These are phyloP conservation scores for Perca schrenkii DNA, from an alignment of 2,113 vertebrate species.

Conservation along the genomic window DNA sequence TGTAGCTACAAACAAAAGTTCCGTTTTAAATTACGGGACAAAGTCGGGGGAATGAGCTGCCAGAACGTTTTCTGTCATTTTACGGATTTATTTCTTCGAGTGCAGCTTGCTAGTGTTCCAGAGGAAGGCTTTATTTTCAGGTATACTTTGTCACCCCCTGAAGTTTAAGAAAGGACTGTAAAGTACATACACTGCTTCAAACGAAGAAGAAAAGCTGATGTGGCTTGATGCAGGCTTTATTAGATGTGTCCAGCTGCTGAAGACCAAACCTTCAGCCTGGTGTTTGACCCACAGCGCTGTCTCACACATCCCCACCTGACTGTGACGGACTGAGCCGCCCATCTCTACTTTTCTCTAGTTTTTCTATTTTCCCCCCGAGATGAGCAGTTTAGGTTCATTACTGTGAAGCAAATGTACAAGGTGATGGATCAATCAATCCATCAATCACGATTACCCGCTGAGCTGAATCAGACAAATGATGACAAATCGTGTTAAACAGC, in stretches of 20 bases:
- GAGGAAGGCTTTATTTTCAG: no score
- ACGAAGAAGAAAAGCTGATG: not conserved
- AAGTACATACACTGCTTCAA: not conserved
- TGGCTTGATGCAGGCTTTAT: not conserved
- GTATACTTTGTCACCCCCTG: not conserved
- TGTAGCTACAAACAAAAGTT: no score
- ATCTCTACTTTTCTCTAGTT: not conserved
- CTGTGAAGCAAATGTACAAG: not conserved
- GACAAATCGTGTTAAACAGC: not conserved
- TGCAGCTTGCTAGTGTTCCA: not conserved
- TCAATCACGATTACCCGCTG: not conserved
- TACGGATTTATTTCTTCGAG: no score
- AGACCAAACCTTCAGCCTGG: not conserved
- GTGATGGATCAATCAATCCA: slow-evolving; percentile 5
- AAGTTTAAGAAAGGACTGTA: not conserved
- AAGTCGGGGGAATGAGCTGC: no score
- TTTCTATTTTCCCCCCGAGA: not conserved
- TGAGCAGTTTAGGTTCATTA: slow-evolving; percentile 7
- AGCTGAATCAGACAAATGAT: not conserved
- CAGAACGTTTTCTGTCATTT: no score
- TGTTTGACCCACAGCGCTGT: not conserved
- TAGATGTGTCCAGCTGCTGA: not conserved
- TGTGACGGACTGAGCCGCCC: not conserved
- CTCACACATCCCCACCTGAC: not conserved
- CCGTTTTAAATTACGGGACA: no score